A percentile compares a stretch with the other conserved stretches of the same genome.
These are phyloP conservation scores for Colaptes auratus DNA, from an alignment of 2,113 vertebrate species.

Conservation along the genomic window DNA sequence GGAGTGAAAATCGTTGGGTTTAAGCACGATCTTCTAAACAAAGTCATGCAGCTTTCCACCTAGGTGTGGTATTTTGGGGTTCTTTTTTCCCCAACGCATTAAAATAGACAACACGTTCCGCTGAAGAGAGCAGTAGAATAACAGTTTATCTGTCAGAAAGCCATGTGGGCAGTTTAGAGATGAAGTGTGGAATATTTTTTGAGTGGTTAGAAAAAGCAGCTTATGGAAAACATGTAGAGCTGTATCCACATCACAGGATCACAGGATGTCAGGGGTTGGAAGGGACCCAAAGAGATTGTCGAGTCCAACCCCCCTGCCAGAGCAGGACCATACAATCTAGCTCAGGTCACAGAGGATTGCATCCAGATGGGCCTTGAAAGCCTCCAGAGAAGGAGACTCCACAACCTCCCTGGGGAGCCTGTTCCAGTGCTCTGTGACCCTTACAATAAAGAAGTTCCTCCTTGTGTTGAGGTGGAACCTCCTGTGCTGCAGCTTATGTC, in stretches of 20 bases:
- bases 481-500: too few species aligned
- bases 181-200: background rate
- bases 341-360: too few species aligned
- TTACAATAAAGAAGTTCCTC: too few species aligned
- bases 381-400: too few species aligned
- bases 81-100: slow-evolving; percentile 12
- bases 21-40: background rate
- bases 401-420: too few species aligned
- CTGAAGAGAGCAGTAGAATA: background rate
- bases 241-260: background rate
- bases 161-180: slow-evolving; percentile 11
- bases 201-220: background rate
- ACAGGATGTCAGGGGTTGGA: too few species aligned
- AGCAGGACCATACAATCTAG: too few species aligned
- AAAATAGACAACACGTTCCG: background rate
- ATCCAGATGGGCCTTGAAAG: too few species aligned
- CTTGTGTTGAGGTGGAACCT: too few species aligned
- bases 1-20: background rate
- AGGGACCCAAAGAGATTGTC: too few species aligned
- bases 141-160: slow-evolving; percentile 12
- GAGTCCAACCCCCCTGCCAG: too few species aligned
- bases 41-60: background rate
- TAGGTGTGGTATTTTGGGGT: background rate
- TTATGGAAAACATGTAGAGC: background rate
- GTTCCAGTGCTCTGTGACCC: too few species aligned